phyloP scores from a whole-genome alignment of 1,140 invertebrate species.

The Drosophila neocordata region DNA sequence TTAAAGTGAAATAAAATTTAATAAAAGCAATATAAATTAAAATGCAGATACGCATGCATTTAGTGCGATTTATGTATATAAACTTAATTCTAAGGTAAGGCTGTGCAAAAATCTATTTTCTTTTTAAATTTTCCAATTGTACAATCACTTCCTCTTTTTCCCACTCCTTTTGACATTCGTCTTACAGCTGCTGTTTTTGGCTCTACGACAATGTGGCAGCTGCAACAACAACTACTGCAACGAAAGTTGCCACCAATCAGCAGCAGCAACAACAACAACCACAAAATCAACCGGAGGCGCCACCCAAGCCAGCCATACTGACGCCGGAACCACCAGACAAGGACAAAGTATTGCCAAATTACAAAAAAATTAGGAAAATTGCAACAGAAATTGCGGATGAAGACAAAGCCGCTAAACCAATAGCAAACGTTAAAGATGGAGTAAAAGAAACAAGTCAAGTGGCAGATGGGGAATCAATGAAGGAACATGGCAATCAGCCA shows the following conservation, averaged over 20 bases:
- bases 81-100: constrained; percentile 65
- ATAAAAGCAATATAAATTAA: constrained; percentile 28
- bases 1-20: constrained; percentile 26
- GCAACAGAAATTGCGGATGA: constrained; percentile 13
- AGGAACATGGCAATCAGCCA: constrained; percentile 55
- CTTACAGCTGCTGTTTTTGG: constrained; percentile 69
- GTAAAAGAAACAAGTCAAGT: constrained; percentile 13
- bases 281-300: constrained; percentile 20
- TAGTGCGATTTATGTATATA: constrained; percentile 73
- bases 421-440: constrained; percentile 7
- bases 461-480: constrained; percentile 25
- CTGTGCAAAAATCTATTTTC: background rate
- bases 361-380: constrained; percentile 33
- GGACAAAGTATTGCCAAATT: constrained; percentile 23
- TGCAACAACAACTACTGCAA: constrained; percentile 13
- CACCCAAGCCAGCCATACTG: constrained; percentile 22
- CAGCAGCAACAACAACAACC: constrained; percentile 9
- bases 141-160: constrained; percentile 12
- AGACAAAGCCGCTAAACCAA: background rate
- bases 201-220: constrained; percentile 71
- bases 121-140: background rate
- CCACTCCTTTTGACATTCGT: background rate
- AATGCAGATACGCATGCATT: constrained; percentile 68
- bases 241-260: constrained; percentile 8
- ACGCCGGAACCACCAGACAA: constrained; percentile 23